Evolutionary conservation across 2,113 vertebrate species (phyloP).

Genomic region (Syngnathus floridae): DNA sequence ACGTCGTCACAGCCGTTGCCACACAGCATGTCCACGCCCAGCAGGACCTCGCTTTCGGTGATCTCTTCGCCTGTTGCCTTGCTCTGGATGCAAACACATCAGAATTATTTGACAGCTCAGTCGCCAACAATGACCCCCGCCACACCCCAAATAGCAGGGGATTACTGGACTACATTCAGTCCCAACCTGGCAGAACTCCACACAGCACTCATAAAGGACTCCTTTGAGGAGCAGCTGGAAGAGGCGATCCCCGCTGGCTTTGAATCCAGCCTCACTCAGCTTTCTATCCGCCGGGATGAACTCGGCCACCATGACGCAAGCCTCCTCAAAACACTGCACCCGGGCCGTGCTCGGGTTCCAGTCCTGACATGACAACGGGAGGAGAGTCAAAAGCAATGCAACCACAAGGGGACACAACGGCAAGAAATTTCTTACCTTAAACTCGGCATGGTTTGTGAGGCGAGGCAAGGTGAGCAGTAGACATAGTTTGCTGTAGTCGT

Average conservation of each 20-base stretch:
- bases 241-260: slow-evolving; percentile 87
- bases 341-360: slow-evolving; percentile 97
- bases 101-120: background rate
- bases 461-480: slow-evolving; percentile 92
- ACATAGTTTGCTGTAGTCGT: slow-evolving; percentile 96
- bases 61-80: slow-evolving; percentile 97
- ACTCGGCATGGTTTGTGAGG: slow-evolving; percentile 93
- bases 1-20: slow-evolving; percentile 96
- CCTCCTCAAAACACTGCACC: slow-evolving; percentile 95
- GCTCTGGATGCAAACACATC: slow-evolving; percentile 61
- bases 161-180: background rate
- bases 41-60: slow-evolving; percentile 90
- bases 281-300: slow-evolving; percentile 97
- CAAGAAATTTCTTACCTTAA: slow-evolving; percentile 67
- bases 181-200: slow-evolving; percentile 89
- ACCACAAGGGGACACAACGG: background rate
- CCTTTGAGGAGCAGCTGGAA: slow-evolving; percentile 97
- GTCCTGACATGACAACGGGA: slow-evolving; percentile 58
- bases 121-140: too few species aligned
- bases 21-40: slow-evolving; percentile 91
- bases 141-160: background rate
- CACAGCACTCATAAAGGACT: slow-evolving; percentile 93
- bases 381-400: background rate
- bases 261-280: slow-evolving; percentile 94
- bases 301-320: slow-evolving; percentile 92